phyloP scores from a whole-genome alignment of 2,888 invertebrate genomes.

The Saturnia japonica region DNA sequence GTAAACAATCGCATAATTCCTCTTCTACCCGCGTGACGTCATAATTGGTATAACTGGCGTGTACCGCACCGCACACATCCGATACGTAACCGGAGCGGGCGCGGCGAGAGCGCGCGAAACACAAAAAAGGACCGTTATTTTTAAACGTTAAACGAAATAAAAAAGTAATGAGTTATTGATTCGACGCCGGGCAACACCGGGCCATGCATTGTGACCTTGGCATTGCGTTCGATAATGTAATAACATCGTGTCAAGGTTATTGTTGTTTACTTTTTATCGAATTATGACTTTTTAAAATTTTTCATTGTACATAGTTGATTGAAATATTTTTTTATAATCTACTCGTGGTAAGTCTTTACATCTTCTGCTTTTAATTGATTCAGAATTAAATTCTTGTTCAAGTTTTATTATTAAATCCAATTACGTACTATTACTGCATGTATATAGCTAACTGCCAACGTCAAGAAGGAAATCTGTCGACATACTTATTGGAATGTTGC shows the following conservation, averaged over 20 bases:
- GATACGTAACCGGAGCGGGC: constrained; percentile 50
- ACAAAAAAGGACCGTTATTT: constrained; percentile 59
- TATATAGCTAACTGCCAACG: background rate
- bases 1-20: background rate
- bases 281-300: background rate
- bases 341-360: too few species aligned
- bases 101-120: constrained; percentile 38
- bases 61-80: constrained; percentile 39
- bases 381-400: too few species aligned
- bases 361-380: too few species aligned
- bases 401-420: too few species aligned
- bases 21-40: constrained; percentile 41
- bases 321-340: background rate
- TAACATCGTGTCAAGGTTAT: constrained; percentile 58
- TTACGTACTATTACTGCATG: background rate
- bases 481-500: background rate
- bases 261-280: constrained; percentile 45
- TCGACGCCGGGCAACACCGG: constrained; percentile 50
- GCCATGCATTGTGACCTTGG: constrained; percentile 50
- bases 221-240: constrained; percentile 36
- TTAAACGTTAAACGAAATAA: constrained; percentile 67
- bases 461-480: background rate
- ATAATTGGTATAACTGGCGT: constrained; percentile 45
- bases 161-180: constrained; percentile 71
- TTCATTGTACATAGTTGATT: background rate